Conservation (phyloP, 2,888 invertebrate genomes). For the Erebia ligea region DNA sequence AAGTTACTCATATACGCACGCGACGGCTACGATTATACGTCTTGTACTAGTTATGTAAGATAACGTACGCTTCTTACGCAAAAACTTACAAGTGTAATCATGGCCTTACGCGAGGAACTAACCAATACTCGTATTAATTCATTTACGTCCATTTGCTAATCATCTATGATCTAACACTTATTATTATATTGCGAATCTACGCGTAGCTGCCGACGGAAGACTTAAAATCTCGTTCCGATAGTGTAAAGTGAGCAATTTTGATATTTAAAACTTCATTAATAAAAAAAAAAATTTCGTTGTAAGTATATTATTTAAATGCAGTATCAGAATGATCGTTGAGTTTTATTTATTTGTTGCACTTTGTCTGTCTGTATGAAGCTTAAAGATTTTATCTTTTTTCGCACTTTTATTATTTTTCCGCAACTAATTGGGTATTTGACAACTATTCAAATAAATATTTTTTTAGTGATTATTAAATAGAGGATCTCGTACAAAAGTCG, state of each 20-base stretch:
- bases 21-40: too few relatives aligned
- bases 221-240: background rate
- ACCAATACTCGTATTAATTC: background rate
- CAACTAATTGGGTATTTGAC: too few relatives aligned
- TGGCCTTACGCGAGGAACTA: background rate
- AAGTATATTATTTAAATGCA: constrained; percentile 32
- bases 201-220: background rate
- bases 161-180: constrained; percentile 3
- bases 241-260: background rate
- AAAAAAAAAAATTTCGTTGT: constrained; percentile 32
- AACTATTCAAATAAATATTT: too few relatives aligned
- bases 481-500: too few relatives aligned
- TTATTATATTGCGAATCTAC: background rate
- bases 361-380: background rate
- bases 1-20: too few relatives aligned
- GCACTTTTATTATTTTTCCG: too few relatives aligned
- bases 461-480: too few relatives aligned
- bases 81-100: too few relatives aligned
- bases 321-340: constrained; percentile 28
- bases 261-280: background rate
- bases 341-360: constrained; percentile 15
- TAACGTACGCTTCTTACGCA: too few relatives aligned
- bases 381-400: too few relatives aligned
- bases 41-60: too few relatives aligned
- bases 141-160: background rate